Evolutionary conservation across 2,888 invertebrate species (phyloP), one percentile per base, ranked within the genome.

Genomic region (Ennomos fuscantarius): DNA sequence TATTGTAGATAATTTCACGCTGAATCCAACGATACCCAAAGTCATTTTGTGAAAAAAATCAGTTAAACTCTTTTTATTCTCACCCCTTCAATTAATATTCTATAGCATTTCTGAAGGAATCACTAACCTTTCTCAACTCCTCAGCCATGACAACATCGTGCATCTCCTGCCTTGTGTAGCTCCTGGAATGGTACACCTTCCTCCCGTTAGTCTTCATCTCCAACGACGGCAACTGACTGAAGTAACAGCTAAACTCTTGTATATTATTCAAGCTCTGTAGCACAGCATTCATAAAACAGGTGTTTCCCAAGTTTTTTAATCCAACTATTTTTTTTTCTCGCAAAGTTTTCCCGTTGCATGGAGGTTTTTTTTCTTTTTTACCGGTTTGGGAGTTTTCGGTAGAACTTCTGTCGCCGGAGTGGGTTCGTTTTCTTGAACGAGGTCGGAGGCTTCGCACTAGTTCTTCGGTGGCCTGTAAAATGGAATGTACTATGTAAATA

Each of bases 241-340:
- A 95, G 82, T 96, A 97, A 73, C 95, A 95, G 84, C 96, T 96
- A 81, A 97, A 97, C 77, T 96, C 95, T 81, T 96, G 95, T 77
- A 96, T 96, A 84, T 96, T 96, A 80, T 96, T 96, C 87, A 97
- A 92, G 69, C 96, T 96, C 81, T 97, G 97, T 59, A 97, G 87
- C 58, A 96, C 96, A 13, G 96, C 96, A 86, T 96, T 96, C 96
- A 97, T 96, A 79, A 96, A 97, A 84, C 96, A 97, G 48, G 96
- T 97, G 81, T 96, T 97, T 68, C 96, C 96, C 79, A 96, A 92
- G 90, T 96, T 97, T 76, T 96, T 93, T 76, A 96, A 90, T 36
- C 96, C 96, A 70, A 95, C 95, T 57, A 95, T 94, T 74, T 89
- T 94, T 74, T 94, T 94, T 62, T 94, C 94, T 72, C 93, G 86